Evolutionary conservation across 2,888 invertebrate species (phyloP).

Genomic region (Lasioglossum malachurum): DNA sequence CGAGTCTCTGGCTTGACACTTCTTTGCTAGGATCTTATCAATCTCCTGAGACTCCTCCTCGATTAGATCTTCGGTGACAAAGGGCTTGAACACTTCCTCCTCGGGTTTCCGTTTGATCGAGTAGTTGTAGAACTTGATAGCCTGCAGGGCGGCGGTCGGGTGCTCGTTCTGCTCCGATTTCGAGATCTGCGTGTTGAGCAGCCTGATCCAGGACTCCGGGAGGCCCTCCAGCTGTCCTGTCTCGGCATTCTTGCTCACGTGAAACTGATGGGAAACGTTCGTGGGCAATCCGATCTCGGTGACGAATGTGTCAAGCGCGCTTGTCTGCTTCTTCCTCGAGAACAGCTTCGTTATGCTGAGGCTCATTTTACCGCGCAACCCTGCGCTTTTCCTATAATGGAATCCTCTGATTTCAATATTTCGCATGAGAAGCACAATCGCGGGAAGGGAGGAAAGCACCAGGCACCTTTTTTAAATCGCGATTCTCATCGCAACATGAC

Average conservation of each 20-base stretch:
- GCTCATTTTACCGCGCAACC: conserved; percentile 78
- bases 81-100: conserved; percentile 90
- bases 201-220: conserved; percentile 92
- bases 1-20: conserved; percentile 81
- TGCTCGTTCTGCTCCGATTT: conserved; percentile 95
- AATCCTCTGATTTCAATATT: background rate
- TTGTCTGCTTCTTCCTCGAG: conserved; percentile 79
- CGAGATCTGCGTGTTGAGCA: conserved; percentile 93
- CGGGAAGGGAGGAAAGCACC: background rate
- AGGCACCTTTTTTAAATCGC: conserved; percentile 30
- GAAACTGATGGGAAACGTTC: conserved; percentile 93
- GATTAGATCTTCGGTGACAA: conserved; percentile 92
- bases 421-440: background rate
- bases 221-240: conserved; percentile 95
- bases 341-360: conserved; percentile 82
- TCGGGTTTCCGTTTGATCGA: conserved; percentile 92
- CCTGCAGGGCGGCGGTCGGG: conserved; percentile 95
- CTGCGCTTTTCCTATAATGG: conserved; percentile 36
- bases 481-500: conserved; percentile 52
- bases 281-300: conserved; percentile 93
- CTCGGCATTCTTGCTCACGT: conserved; percentile 93
- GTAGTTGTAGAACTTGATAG: conserved; percentile 95
- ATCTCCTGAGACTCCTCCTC: conserved; percentile 94
- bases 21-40: conserved; percentile 90
- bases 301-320: conserved; percentile 84